These are phyloP conservation scores for Adelges cooleyi DNA, from an alignment of 1,140 invertebrate genomes.

Conservation along the genomic window DNA sequence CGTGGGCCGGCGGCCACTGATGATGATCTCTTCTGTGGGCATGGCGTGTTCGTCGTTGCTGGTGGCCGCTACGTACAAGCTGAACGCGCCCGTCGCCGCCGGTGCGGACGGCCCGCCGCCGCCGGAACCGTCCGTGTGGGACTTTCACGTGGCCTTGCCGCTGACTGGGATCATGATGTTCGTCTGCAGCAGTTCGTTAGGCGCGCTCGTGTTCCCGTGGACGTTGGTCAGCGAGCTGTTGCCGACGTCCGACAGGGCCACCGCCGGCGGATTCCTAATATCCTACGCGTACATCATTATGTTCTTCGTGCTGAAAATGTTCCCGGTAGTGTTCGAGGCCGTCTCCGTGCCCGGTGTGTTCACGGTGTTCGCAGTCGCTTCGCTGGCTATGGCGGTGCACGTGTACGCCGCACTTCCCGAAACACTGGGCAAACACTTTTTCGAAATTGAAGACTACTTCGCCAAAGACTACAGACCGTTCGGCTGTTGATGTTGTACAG, in stretches of 20 bases:
- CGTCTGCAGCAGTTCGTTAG: slow-evolving; percentile 44
- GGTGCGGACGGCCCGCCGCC: not conserved
- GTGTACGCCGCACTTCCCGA: slow-evolving; percentile 56
- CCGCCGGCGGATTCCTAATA: slow-evolving; percentile 45
- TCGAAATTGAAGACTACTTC: slow-evolving; percentile 43
- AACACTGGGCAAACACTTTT: slow-evolving; percentile 55
- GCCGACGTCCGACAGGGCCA: slow-evolving; percentile 39
- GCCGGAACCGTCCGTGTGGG: not conserved
- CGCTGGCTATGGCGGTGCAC: slow-evolving; percentile 45
- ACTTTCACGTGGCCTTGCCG: slow-evolving; percentile 33
- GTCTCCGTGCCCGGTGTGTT: slow-evolving; percentile 47
- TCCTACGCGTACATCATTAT: slow-evolving; percentile 50
- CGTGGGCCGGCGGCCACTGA: slow-evolving; percentile 42
- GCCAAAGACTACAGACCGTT: no score
- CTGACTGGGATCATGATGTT: slow-evolving; percentile 42
- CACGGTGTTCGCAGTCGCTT: slow-evolving; percentile 48
- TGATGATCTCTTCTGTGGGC: slow-evolving; percentile 43
- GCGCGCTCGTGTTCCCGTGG: slow-evolving; percentile 52
- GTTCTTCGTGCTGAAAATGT: slow-evolving; percentile 53
- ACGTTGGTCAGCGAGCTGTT: slow-evolving; percentile 44
- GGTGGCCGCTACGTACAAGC: not conserved
- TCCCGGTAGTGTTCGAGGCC: slow-evolving; percentile 42
- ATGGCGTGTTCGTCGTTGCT: slow-evolving; percentile 38
- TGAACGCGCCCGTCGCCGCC: not conserved
- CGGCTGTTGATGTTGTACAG: no score